A percentile compares a stretch with the other conserved stretches of the same genome.
Conservation (phyloP, 2,888 invertebrate species). For the Scelioninae gen. 1 region DNA sequence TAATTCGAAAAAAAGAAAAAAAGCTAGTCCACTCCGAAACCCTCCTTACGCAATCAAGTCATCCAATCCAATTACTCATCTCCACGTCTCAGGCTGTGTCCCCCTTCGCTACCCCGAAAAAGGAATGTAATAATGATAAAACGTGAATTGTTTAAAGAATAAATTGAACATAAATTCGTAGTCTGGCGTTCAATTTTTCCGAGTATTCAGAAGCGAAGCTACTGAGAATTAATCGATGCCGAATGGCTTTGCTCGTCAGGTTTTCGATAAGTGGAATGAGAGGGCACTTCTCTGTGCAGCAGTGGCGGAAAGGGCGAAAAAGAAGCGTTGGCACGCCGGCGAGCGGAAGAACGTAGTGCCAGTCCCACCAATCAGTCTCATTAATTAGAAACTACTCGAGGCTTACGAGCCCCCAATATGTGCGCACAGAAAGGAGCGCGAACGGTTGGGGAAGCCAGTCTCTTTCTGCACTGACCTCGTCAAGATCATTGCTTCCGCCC, state of each 20-base stretch:
- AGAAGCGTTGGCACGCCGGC: constrained; percentile 69
- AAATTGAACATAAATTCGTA: constrained; percentile 65
- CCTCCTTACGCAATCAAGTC: constrained; percentile 29
- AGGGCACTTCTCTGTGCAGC: constrained; percentile 53
- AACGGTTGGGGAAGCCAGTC: constrained; percentile 15
- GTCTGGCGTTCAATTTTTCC: constrained; percentile 58
- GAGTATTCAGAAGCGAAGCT: constrained; percentile 37
- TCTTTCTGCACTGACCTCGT: constrained; percentile 62
- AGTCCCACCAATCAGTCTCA: constrained; percentile 76
- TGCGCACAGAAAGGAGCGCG: constrained; percentile 25
- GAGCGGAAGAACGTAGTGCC: constrained; percentile 67
- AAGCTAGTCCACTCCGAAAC: constrained; percentile 25
- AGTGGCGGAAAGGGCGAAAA: constrained; percentile 72
- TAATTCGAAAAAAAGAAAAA: not conserved
- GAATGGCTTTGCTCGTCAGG: constrained; percentile 71
- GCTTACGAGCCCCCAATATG: constrained; percentile 71
- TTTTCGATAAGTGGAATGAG: constrained; percentile 65
- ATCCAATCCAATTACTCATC: constrained; percentile 56
- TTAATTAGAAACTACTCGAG: constrained; percentile 80
- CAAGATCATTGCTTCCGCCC: constrained; percentile 60
- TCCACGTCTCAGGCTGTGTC: constrained; percentile 19
- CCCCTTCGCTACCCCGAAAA: constrained; percentile 25
- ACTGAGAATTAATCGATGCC: constrained; percentile 75
- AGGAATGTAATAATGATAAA: constrained; percentile 62
- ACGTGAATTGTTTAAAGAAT: constrained; percentile 68